Percentiles rank a stretch among this genome's conserved stretches.
Conservation (phyloP, 2,113 vertebrate genomes). For the Campylomormyrus numenius region DNA sequence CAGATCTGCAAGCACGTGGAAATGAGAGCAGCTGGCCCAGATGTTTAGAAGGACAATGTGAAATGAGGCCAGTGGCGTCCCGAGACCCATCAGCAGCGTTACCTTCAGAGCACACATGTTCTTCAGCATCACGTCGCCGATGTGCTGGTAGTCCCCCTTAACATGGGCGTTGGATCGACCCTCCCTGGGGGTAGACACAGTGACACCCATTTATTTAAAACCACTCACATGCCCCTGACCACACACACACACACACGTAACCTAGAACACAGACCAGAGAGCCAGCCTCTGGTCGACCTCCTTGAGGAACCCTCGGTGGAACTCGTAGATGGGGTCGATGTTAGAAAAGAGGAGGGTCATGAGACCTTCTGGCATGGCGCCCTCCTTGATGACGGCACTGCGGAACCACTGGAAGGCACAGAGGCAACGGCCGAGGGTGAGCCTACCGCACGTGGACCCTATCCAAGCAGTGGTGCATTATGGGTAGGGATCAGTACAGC, state of each 20-base stretch:
- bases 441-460: neutral
- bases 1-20: neutral
- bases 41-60: neutral
- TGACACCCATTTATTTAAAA: neutral
- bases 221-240: neutral
- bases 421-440: neutral
- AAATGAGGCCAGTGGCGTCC: neutral
- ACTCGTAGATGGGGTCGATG: conserved; percentile 88
- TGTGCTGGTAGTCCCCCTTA: conserved; percentile 72
- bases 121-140: conserved; percentile 87
- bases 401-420: conserved; percentile 80
- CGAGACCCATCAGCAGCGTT: neutral
- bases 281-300: conserved; percentile 84
- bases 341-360: conserved; percentile 87
- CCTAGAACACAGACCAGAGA: conserved; percentile 68
- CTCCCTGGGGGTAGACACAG: conserved; percentile 66
- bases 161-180: conserved; percentile 63
- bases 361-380: conserved; percentile 76
- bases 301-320: conserved; percentile 84
- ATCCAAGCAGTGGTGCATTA: neutral
- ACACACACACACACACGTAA: neutral
- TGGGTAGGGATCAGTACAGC: conserved; percentile 25
- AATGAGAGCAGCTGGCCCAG: neutral
- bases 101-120: conserved; percentile 85
- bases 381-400: conserved; percentile 80